A percentile compares a stretch with the other conserved stretches of the same genome.
These are phyloP conservation scores for Labeo catla DNA, from an alignment of 2,113 vertebrate species.

Conservation along the genomic window DNA sequence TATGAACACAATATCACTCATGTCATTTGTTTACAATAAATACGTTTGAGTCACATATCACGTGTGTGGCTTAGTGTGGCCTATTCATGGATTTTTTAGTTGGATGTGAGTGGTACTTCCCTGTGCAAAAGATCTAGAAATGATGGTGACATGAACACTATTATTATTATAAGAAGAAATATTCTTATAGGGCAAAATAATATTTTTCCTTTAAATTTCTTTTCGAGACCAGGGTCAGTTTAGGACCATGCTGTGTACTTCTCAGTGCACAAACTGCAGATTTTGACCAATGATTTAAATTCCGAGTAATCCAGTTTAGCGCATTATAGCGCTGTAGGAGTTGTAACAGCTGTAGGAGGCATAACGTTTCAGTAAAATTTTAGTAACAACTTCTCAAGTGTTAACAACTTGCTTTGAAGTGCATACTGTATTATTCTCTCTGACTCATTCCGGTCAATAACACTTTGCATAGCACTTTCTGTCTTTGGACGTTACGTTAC, in stretches of 20 bases:
- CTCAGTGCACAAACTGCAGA: not conserved
- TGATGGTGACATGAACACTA: not conserved
- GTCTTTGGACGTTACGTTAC: not conserved
- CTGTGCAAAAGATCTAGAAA: not conserved
- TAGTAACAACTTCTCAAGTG: not conserved
- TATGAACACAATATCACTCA: not conserved
- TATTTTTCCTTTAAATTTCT: not conserved
- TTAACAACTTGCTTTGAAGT: not conserved
- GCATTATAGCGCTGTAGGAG: not conserved
- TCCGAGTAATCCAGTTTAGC: not conserved
- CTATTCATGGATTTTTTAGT: not conserved
- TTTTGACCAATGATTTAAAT: not conserved
- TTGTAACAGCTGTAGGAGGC: not conserved
- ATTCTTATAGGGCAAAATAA: too few relatives aligned
- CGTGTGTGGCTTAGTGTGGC: not conserved
- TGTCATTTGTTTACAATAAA: constrained; percentile 7
- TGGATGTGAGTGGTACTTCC: not conserved
- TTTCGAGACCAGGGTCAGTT: not conserved
- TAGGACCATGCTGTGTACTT: not conserved
- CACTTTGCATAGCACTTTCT: constrained; percentile 9
- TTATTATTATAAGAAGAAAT: not conserved
- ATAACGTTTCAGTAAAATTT: not conserved
- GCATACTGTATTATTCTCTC: not conserved
- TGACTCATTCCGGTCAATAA: not conserved
- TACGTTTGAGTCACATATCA: not conserved